These are phyloP conservation scores for Crotalus tigris DNA, from an alignment of 2,113 vertebrate genomes.

Conservation along the genomic window DNA sequence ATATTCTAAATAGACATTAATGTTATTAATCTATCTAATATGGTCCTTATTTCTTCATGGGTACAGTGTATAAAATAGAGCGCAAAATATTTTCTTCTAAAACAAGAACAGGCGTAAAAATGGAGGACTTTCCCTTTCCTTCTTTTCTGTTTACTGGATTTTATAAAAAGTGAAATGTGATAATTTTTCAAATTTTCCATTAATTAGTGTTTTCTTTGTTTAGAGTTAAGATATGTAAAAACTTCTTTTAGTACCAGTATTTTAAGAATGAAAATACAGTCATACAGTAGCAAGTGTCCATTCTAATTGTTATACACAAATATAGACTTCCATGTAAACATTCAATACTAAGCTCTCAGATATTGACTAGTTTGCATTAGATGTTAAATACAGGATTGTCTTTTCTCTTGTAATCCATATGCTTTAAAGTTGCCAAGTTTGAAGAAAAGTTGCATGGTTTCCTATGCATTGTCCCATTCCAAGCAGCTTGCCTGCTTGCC, in stretches of 20 bases:
- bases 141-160: constrained; percentile 3
- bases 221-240: not conserved
- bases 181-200: constrained; percentile 15
- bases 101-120: constrained; percentile 7
- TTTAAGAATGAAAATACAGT: not conserved
- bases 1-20: not conserved
- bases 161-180: not conserved
- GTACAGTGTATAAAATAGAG: not conserved
- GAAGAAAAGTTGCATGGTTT: not conserved
- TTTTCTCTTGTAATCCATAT: not conserved
- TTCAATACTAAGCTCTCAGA: not conserved
- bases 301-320: not conserved
- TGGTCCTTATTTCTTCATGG: not conserved
- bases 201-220: not conserved
- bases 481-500: not conserved
- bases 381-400: not conserved
- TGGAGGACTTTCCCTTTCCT: not conserved
- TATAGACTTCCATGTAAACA: not conserved
- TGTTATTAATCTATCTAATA: not conserved
- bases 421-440: not conserved
- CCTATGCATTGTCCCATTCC: not conserved
- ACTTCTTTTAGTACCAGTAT: not conserved
- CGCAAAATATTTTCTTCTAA: not conserved
- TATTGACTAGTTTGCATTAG: not conserved
- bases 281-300: not conserved